Evolutionary conservation across 2,797 vertebrate genomes (phyloP).

Genomic region (Chrosomus eos): DNA sequence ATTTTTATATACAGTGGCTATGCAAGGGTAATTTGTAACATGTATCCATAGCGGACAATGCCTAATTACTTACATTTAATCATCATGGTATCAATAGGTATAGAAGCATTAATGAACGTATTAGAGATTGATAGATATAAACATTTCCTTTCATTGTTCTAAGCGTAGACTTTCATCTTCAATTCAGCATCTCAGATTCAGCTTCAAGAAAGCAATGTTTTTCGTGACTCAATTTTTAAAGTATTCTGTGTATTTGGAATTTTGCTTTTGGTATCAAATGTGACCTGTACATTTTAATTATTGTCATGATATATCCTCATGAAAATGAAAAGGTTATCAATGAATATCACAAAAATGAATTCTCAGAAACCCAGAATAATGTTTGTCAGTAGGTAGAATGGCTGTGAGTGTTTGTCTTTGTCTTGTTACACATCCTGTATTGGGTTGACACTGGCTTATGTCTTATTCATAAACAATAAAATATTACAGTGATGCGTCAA

Average conservation of each 20-base stretch:
- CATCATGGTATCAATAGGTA: constrained; percentile 11
- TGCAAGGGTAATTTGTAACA: constrained; percentile 36
- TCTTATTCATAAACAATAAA: constrained; percentile 74
- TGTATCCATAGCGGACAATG: constrained; percentile 29
- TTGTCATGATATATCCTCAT: constrained; percentile 45
- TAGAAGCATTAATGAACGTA: constrained; percentile 16
- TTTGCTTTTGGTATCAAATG: constrained; percentile 1
- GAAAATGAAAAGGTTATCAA: constrained; percentile 34
- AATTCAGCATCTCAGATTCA: constrained; percentile 6
- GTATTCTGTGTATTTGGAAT: background rate
- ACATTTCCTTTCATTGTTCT: constrained; percentile 27
- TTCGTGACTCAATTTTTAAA: background rate
- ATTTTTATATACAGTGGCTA: constrained; percentile 50
- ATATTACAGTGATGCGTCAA: constrained; percentile 45
- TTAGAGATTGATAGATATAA: constrained; percentile 14
- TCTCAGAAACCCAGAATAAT: constrained; percentile 36
- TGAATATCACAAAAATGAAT: constrained; percentile 8
- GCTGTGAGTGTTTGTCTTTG: constrained; percentile 43
- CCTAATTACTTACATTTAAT: constrained; percentile 4
- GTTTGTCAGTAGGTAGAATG: constrained; percentile 28
- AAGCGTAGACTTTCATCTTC: constrained; percentile 12
- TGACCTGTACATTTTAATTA: background rate
- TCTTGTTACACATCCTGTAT: constrained; percentile 58
- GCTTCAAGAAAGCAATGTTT: constrained; percentile 6
- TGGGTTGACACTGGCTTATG: constrained; percentile 71